Base-by-base conservation (phyloP, 2,888 invertebrate species). In the Catotricha subobsoleta region DNA sequence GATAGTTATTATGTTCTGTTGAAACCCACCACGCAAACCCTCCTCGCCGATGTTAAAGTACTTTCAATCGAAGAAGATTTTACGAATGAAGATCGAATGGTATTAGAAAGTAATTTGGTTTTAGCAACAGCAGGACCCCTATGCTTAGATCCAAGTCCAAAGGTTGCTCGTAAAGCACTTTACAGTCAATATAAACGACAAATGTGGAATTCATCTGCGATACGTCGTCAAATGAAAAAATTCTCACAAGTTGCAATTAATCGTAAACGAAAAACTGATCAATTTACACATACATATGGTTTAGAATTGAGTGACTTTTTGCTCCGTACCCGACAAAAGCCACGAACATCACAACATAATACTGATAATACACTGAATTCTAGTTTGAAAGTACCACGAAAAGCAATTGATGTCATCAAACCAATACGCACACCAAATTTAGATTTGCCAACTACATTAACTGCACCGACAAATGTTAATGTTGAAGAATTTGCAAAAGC, bases 121-220 rank as follows among this genome's bases (percentile, higher is more conserved):
- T 71, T 86, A 53, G 83, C 84, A 12, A 83, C 87, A 4, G 77
- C 83, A 46, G 87, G 86, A 12, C 84, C 83, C 5, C 65, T 94
- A 27, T 92, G 90, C 59, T 68, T 94, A 40, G 90, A 91, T 62
- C 88, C 92, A 3, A 77, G 82, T 52, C 86, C 86, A 3, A 72
- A 79, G 20, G 78, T 88, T 31, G 80, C 82, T 21, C 63, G 81
- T 39, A 68, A 81, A 43, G 75, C 80, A 23, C 82, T 84, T 39
- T 71, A 76, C 49, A 60, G 83, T 31, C 80, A 84, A 54, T 80
- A 80, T 49, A 73, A 78, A 39, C 73, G 76, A 43, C 69, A 79
- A 49, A 65, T 80, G 43, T 76, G 81, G 52, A 80, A 80, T 50
- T 80, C 81, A 25, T 74, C 77, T 42, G 70, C 76, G 51, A 69